Base-by-base conservation (phyloP, 2,797 vertebrate genomes). In the Nannoperca australis region DNA sequence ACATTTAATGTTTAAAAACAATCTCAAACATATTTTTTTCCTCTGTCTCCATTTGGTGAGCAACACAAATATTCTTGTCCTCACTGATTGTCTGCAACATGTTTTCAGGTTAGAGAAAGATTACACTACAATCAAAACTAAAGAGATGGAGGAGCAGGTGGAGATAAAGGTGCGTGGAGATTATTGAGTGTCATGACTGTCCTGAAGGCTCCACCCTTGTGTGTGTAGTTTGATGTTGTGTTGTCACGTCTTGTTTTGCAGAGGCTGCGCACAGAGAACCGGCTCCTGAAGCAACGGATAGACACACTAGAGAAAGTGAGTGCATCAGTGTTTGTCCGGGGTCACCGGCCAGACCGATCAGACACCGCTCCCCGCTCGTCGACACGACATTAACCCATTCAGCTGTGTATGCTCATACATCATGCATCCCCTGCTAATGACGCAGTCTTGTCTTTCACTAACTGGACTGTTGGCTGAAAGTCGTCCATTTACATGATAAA, bases 111-210 rank as follows among this genome's bases (percentile, higher is more conserved):
- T 99, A 88, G 98, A 99, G 91, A 99, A 99, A 80, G 98, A 99
- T 85, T 99, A 99, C 94, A 99, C 98, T 96, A 98, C 97, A 93
- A 98, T 99, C 95, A 99, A 99, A 96, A 97, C 96, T 70, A 99
- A 99, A 92, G 98, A 99, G 93, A 97, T 99, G 97, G 98, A 99
- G 93, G 98, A 99, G 75, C 98, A 99, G 94, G 97, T 99, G 90
- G 98, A 99, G 94, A 99, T 99, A 93, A 99, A 99, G 96, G 98
- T 99, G 93, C 90, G 95, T 77, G 18, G 3, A 61, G 22, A 12
- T 32, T 42, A 34, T 7, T 15, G 6, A 18, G 5, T 7, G 36
- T 32, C 11, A 17, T 34, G 18, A 67, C 58, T 34, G 10, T 34
- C 8, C 14, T 20, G 30, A 55, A 47, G 20, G 10, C n/a, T 59